Base-by-base conservation (phyloP, 2,113 vertebrate species). In the Odontesthes bonariensis region DNA sequence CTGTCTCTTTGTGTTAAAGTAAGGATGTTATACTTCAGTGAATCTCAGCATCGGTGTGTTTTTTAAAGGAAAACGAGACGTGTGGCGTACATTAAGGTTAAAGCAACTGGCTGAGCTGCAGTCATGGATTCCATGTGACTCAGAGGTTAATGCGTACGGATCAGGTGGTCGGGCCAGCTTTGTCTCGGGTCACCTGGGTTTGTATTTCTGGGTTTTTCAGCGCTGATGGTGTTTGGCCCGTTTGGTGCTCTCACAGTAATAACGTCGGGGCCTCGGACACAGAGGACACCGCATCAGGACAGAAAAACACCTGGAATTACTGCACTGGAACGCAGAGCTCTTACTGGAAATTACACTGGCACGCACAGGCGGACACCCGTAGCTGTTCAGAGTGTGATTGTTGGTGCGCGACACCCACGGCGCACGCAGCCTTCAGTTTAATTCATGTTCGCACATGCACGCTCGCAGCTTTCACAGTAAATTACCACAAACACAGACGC, bases 271-370 rank as follows among this genome's bases (percentile, higher is more conserved):
- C 42, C 56, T 5, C 38, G 46, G 59, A 56, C 59, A 61, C 42
- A 23, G 66, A 65, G 54, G 61, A 72, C 5, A 17, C 19, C 22
- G 16, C 7, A 0, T 14, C 46, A 16, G 4, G 6, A 20, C 69
- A 69, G 54, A 75, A 74, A 73, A 77, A 49, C 70, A 75, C 71
- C 73, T 54, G 46, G 70, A 81, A 86, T 83, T 78, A 70, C 81
- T 59, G 74, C 62, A 66, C 42, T 57, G 64, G 47, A 77, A 70
- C 58, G 62, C 49, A 5, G 47, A 46, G 77, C 86, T 85, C 75
- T 83, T 85, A 80, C 79, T 73, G 67, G 51, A 73, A 75, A 85
- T 82, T 20, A 58, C 70, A 63, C 19, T 22, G 38, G 58, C 62
- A 51, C 5, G 23, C 56, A 63, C 20, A 49, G 9, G 9, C 38